Base-by-base conservation (phyloP, 2,888 invertebrate genomes). In the Eupithecia inturbata region DNA sequence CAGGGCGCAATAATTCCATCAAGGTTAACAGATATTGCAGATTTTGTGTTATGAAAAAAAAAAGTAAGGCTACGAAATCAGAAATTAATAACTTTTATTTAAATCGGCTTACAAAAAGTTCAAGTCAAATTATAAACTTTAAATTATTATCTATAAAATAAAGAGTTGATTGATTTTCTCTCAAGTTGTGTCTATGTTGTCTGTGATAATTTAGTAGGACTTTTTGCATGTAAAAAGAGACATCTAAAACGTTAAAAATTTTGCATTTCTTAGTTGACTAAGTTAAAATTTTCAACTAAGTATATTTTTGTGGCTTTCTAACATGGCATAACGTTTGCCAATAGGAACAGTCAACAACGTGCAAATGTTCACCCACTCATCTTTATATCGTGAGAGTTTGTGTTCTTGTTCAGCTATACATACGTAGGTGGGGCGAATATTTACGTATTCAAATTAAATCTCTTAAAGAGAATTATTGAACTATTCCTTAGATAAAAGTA, bases 401-500 rank as follows among this genome's bases (percentile, higher is more conserved):
- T n/a, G n/a, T n/a, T n/a, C n/a, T n/a, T n/a, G n/a, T n/a, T 9
- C 22, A 12, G 22, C 53, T 53, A 49, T n/a, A 16, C 4, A 57
- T 26, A 57, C 14, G 57, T 57, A 57, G 57, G 57, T 57, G 26
- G 12, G 22, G 22, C 22, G 22, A 36, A 39, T 39, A 66, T 66
- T 66, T 66, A 66, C 66, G 22, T 66, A 66, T 66, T 66, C 66
- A 66, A 66, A 66, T 66, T 66, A 39, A 66, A 66, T 66, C 39
- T 36, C 39, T 26, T 66, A 41, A 39, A 39, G 66, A 66, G 39
- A 66, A 66, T 26, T 66, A 66, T 66, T 66, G 66, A 70, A 69
- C 67, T 75, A 70, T 70, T 70, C 67, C 33, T 53, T 16, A 45
- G 63, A 72, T 72, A 74, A 71, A 70, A 75, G 63, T 69, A 69